Percentiles rank a stretch among this genome's conserved stretches.
Conservation (phyloP, 2,888 invertebrate species). For the Euplexia lucipara region DNA sequence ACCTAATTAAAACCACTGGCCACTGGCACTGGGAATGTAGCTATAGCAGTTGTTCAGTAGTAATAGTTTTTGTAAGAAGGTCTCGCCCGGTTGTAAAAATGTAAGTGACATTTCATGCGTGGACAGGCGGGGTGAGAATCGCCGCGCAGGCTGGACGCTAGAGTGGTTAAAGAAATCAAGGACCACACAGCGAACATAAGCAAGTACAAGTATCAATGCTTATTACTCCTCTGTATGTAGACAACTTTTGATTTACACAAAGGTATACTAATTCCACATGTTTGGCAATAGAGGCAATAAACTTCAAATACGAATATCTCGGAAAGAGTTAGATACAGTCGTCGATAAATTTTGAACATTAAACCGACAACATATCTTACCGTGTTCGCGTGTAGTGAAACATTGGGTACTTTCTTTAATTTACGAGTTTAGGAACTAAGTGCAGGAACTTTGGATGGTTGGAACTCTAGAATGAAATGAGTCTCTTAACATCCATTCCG, state of each 20-base stretch:
- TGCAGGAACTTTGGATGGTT: constrained; percentile 4
- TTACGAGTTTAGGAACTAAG: constrained; percentile 26
- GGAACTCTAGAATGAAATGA: no score
- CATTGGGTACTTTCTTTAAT: constrained; percentile 29
- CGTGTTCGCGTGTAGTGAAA: constrained; percentile 9
- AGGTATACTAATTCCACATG: background rate
- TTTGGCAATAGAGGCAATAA: constrained; percentile 8
- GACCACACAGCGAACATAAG: no score
- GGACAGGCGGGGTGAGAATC: no score
- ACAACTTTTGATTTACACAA: background rate
- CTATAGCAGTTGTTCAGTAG: no score
- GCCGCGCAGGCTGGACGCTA: no score
- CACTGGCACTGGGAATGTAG: no score
- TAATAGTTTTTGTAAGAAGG: no score
- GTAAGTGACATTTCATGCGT: no score
- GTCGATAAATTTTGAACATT: constrained; percentile 31
- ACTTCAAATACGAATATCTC: constrained; percentile 13
- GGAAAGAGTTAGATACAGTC: constrained; percentile 29
- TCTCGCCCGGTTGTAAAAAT: no score
- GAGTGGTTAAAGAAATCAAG: no score
- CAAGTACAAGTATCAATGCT: background rate
- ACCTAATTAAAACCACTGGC: no score
- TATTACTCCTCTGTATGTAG: background rate
- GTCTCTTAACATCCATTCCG: no score
- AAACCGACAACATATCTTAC: constrained; percentile 13